Evolutionary conservation across 2,888 invertebrate species (phyloP).

Genomic region (Heliothis peltigera): DNA sequence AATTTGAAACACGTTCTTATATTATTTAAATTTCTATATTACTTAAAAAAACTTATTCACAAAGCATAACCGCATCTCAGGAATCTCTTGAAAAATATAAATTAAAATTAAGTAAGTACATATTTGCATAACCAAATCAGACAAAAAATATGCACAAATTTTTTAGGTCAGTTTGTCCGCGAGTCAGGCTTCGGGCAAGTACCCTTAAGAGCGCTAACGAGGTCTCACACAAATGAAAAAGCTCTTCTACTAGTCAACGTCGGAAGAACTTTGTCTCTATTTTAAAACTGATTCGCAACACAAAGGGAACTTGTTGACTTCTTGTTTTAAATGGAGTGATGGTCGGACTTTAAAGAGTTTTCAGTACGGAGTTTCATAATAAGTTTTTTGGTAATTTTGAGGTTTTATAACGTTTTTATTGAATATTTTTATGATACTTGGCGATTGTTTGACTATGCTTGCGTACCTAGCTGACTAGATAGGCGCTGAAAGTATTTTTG

Average conservation of each 20-base stretch:
- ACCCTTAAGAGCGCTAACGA: constrained; percentile 67
- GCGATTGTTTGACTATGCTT: too few relatives aligned
- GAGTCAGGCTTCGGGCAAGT: constrained; percentile 51
- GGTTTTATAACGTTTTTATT: too few relatives aligned
- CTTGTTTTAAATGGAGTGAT: constrained; percentile 44
- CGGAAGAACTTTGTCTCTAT: constrained; percentile 62
- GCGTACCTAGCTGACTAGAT: too few relatives aligned
- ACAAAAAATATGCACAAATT: constrained; percentile 56
- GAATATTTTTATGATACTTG: too few relatives aligned
- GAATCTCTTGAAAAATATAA: constrained; percentile 6
- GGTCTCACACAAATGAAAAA: constrained; percentile 65
- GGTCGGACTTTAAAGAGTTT: constrained; percentile 23
- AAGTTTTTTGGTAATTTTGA: too few relatives aligned
- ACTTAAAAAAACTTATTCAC: not conserved
- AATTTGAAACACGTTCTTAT: too few relatives aligned
- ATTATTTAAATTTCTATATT: not conserved
- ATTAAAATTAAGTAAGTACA: constrained; percentile 30
- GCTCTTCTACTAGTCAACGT: constrained; percentile 53
- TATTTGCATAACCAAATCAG: constrained; percentile 26
- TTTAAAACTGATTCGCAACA: constrained; percentile 60
- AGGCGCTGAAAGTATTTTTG: too few relatives aligned
- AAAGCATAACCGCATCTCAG: not conserved
- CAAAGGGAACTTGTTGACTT: constrained; percentile 51
- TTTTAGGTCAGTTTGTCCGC: constrained; percentile 65
- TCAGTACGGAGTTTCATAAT: too few relatives aligned